Evolutionary conservation across 1,140 invertebrate species (phyloP).

Genomic region (Drosophila dunni): DNA sequence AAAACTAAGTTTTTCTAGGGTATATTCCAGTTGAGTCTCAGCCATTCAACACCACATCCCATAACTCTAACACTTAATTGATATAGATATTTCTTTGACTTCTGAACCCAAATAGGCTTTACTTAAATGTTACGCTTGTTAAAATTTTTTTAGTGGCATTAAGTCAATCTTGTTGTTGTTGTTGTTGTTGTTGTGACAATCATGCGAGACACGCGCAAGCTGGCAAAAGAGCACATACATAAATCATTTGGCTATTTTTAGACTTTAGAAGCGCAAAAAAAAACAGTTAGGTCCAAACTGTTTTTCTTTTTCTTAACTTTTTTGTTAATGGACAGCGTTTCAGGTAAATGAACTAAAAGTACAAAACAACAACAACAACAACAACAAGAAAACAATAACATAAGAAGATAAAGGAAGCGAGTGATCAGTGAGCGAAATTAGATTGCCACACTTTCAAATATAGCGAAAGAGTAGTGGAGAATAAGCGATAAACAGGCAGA

Average conservation of each 20-base stretch:
- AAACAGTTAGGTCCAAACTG: conserved; percentile 64
- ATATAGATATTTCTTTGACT: neutral
- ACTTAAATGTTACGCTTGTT: neutral
- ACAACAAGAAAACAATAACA: conserved; percentile 26
- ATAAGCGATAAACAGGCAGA: neutral
- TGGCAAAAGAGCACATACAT: conserved; percentile 26
- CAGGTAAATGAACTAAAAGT: conserved; percentile 82
- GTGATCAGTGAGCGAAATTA: conserved; percentile 67
- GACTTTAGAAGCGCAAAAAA: conserved; percentile 28
- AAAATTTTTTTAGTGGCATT: too few species aligned
- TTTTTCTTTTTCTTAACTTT: neutral
- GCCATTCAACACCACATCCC: too few species aligned
- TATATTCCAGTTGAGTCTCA: neutral
- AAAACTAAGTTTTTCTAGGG: neutral
- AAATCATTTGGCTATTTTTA: conserved; percentile 74
- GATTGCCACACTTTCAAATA: conserved; percentile 77
- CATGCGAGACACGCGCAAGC: conserved; percentile 71
- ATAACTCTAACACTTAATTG: too few species aligned
- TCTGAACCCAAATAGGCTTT: neutral
- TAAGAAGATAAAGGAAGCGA: conserved; percentile 21
- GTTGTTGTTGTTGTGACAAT: conserved; percentile 46
- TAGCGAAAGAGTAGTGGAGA: neutral
- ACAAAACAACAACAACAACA: conserved; percentile 50
- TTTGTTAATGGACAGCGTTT: conserved; percentile 25
- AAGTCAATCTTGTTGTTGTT: conserved; percentile 15